Conservation (phyloP, 92 coral and sea anemone species). For the Umimayanthus kanabou region DNA sequence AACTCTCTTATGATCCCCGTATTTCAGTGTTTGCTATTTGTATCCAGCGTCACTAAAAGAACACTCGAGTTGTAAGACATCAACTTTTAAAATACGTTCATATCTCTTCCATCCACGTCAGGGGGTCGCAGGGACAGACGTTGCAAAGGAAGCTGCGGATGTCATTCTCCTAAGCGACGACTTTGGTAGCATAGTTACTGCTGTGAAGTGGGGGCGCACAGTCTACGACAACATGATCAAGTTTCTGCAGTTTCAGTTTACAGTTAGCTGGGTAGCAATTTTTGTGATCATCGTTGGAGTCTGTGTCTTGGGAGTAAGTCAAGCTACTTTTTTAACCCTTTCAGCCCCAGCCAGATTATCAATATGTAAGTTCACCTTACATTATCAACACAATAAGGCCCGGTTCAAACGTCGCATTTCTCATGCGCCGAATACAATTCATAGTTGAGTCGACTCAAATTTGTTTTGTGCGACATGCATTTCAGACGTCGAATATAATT, state of each 20-base stretch:
- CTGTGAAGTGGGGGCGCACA: constrained; percentile 90
- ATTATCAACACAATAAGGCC: too few relatives aligned
- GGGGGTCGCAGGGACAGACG: constrained; percentile 91
- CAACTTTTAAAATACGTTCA: neutral
- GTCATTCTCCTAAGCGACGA: constrained; percentile 80
- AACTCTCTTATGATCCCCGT: too few relatives aligned
- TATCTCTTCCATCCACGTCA: constrained; percentile 24
- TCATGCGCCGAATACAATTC: too few relatives aligned
- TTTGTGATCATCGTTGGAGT: constrained; percentile 76
- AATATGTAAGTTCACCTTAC: too few relatives aligned
- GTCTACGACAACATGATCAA: constrained; percentile 78
- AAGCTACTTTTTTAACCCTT: too few relatives aligned
- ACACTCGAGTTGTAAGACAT: neutral
- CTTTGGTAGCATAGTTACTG: constrained; percentile 83
- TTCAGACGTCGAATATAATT: too few relatives aligned
- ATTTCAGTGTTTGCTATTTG: neutral
- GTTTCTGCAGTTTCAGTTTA: constrained; percentile 87
- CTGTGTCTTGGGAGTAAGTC: constrained; percentile 76
- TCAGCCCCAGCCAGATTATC: too few relatives aligned
- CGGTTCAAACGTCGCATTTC: too few relatives aligned
- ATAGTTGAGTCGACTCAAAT: too few relatives aligned
- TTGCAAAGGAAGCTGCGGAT: constrained; percentile 79
- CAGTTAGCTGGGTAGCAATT: constrained; percentile 82
- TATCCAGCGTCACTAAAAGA: neutral
- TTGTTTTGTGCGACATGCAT: too few relatives aligned